These are phyloP conservation scores for Crocallis elinguaria DNA, from an alignment of 2,888 invertebrate species.

Conservation along the genomic window DNA sequence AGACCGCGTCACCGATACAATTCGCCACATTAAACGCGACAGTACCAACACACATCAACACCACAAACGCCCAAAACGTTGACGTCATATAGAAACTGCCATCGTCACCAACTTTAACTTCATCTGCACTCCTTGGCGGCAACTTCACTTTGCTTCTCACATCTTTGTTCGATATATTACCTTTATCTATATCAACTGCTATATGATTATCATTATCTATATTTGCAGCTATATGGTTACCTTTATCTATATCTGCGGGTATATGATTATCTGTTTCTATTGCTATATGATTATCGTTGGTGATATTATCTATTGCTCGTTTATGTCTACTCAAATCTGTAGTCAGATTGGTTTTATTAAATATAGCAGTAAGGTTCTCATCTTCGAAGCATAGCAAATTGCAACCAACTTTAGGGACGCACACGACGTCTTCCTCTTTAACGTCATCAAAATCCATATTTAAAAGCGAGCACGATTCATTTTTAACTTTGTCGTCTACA, in stretches of 20 bases:
- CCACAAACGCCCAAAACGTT: constrained; percentile 90
- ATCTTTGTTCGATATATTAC: constrained; percentile 11
- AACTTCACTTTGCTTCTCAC: constrained; percentile 17
- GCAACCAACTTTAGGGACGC: constrained; percentile 59
- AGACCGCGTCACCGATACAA: constrained; percentile 95
- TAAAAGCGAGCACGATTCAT: constrained; percentile 62
- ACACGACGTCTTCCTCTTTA: constrained; percentile 56
- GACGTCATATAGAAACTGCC: constrained; percentile 82
- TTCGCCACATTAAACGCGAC: constrained; percentile 94
- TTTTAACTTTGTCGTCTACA: constrained; percentile 53
- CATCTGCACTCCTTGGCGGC: constrained; percentile 16
- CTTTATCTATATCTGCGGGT: constrained; percentile 20
- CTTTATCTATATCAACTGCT: constrained; percentile 20
- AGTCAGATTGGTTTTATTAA: constrained; percentile 6
- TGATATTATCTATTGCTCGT: constrained; percentile 24
- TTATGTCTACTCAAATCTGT: constrained; percentile 26
- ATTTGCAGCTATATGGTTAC: no score
- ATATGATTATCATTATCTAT: constrained; percentile 3
- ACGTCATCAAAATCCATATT: constrained; percentile 61
- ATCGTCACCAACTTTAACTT: constrained; percentile 12
- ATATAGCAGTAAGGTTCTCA: constrained; percentile 19
- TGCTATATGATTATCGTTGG: no score
- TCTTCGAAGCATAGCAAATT: constrained; percentile 69
- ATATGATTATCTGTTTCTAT: constrained; percentile 3
- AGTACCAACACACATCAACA: constrained; percentile 89